These are phyloP conservation scores for Podilymbus podiceps DNA, from an alignment of 2,113 vertebrate genomes.

Conservation along the genomic window DNA sequence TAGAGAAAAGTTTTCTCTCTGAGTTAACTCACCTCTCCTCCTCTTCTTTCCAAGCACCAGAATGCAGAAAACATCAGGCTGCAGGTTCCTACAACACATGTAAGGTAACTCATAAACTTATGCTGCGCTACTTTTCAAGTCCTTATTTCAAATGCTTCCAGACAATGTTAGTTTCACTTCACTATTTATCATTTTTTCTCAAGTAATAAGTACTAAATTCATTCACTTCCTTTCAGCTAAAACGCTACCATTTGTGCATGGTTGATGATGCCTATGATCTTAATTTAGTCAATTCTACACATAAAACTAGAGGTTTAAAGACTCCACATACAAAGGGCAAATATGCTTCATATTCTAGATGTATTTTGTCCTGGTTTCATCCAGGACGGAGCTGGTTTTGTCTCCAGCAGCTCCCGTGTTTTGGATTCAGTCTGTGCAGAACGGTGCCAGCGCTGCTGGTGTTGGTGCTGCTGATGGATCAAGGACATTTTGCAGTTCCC, in stretches of 20 bases:
- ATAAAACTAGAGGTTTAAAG: not conserved
- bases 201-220: not conserved
- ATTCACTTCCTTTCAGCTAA: not conserved
- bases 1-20: not conserved
- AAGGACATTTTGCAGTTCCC: too few species aligned
- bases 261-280: not conserved
- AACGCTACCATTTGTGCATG: not conserved
- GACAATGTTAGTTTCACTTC: not conserved
- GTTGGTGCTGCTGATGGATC: too few species aligned
- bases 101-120: constrained; percentile 67
- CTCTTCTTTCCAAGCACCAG: constrained; percentile 64
- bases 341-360: not conserved
- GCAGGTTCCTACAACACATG: constrained; percentile 73
- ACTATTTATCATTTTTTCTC: not conserved
- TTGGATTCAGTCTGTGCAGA: too few species aligned
- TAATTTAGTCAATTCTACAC: not conserved
- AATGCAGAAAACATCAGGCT: constrained; percentile 71
- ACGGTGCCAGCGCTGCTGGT: too few species aligned
- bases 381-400: too few species aligned
- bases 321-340: not conserved
- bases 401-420: too few species aligned
- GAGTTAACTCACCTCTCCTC: not conserved
- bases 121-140: not conserved
- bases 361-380: too few species aligned
- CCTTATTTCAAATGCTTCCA: not conserved